Base-by-base conservation (phyloP, 2,113 vertebrate species). In the Callaeas wilsoni region DNA sequence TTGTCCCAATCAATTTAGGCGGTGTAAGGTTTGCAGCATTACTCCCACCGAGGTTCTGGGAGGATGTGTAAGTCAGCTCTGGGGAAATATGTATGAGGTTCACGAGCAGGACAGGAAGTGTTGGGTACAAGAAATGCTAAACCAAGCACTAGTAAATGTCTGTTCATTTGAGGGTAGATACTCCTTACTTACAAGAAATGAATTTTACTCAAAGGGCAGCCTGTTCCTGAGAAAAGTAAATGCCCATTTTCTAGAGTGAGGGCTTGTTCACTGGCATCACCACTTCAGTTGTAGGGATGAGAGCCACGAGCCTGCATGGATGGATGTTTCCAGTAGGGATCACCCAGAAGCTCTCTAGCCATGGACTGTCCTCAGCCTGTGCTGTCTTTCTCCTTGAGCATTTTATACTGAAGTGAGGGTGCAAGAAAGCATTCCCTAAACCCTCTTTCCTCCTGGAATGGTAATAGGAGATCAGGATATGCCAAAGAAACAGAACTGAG, bases 71-170 rank as follows among this genome's bases (percentile, higher is more conserved):
- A 32, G 44, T 49, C 53, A 63, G 14, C 18, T 78, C 42, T 75
- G 37, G 57, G 39, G 46, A 75, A 68, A 44, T n/a, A 39, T 49
- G 13, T 27, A 30, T 33, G 25, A 79, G 32, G 22, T 67, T 75
- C 39, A 86, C 1, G 25, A 82, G 23, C 56, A 76, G 57, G 44
- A 42, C 25, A 68, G 56, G 30, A 32, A 65, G 26, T 55, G 21
- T 25, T 5, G 0, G 52, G 37, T 71, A 59, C 46, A 81, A 79
- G 53, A 85, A 92, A 49, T 13, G 4, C 39, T 63, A 82, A 84
- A 52, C 39, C 18, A 68, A 56, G n/a, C 0, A 0, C 10, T 59
- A 35, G 15, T 39, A n/a, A 4, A 3, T 14, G 19, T 10, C 17
- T 55, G 12, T 62, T 16, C 9, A 1, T 25, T 25, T 35, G 50